Conservation (phyloP, 2,113 vertebrate species). For the Sphaerodactylus townsendi region DNA sequence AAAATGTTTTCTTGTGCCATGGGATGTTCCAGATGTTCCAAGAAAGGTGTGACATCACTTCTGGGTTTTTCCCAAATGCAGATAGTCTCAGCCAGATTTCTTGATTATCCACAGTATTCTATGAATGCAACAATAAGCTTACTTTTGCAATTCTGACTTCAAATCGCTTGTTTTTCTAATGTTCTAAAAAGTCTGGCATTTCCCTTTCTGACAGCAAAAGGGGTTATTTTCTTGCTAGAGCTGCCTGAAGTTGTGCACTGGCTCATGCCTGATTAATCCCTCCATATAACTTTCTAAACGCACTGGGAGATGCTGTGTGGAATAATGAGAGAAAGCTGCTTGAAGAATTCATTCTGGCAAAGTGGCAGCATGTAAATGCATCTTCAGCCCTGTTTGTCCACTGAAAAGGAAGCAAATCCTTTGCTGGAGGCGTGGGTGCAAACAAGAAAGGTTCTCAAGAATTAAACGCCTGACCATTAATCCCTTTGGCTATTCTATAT, state of each 20-base stretch:
- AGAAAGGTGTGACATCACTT: no score
- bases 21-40: no score
- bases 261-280: neutral
- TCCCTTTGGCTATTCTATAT: constrained; percentile 62
- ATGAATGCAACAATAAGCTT: constrained; percentile 18
- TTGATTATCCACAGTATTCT: constrained; percentile 29
- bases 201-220: neutral
- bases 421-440: constrained; percentile 23
- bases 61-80: neutral
- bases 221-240: constrained; percentile 26
- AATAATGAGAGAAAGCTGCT: constrained; percentile 24
- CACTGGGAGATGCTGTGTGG: neutral
- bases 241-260: constrained; percentile 6
- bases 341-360: constrained; percentile 37
- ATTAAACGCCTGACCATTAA: constrained; percentile 68
- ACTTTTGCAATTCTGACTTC: neutral
- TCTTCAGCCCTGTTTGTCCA: constrained; percentile 54
- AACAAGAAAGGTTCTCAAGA: constrained; percentile 53
- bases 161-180: constrained; percentile 26
- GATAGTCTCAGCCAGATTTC: neutral
- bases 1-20: neutral
- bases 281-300: constrained; percentile 22
- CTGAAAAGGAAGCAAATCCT: constrained; percentile 66
- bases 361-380: constrained; percentile 60
- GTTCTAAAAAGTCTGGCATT: constrained; percentile 3